Evolutionary conservation across 2,797 vertebrate genomes (phyloP), one percentile per base, ranked within the genome.

Genomic region (Jordanella pulchra): DNA sequence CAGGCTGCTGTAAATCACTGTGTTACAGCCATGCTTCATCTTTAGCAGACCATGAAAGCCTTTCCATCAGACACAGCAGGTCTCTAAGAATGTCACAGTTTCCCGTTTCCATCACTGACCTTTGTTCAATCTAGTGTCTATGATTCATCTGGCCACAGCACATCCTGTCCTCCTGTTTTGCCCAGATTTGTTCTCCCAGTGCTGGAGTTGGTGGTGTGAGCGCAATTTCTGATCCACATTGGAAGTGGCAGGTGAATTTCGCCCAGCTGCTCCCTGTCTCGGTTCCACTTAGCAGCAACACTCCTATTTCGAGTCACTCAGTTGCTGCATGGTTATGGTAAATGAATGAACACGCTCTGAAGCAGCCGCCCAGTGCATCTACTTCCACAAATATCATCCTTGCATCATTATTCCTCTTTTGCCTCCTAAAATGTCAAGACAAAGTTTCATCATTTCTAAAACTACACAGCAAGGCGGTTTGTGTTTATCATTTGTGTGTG

Each of bases 201-300:
- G 73, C 75, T 51, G 48, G 70, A 82, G 79, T 74, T 86, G 81
- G 84, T 65, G 86, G 85, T 91, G 86, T 84, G 88, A 83, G 77
- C 76, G 83, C 88, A 89, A 91, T 92, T 91, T 93, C 88, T 93
- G 89, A 90, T 91, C 84, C 81, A 91, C 89, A 95, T 93, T 93
- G 89, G 86, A 94, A 93, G 85, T 93, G 94, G 93, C 94, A 94
- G 92, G 87, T 91, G 88, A 93, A 94, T 94, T 94, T 92, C 73
- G 78, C 84, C 86, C 92, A 93, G 89, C 92, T 93, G 93, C 89
- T 93, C 85, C 85, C 86, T 78, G 73, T 81, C 86, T 90, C 87
- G 90, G 86, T 90, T 92, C 89, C 89, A 92, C 91, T 92, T 94
- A 92, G 87, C 86, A 15, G 69, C 81, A 35, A 87, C 84, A 82